Base-by-base conservation (phyloP, 2,888 invertebrate genomes). In the Blastobasis lacticolella region DNA sequence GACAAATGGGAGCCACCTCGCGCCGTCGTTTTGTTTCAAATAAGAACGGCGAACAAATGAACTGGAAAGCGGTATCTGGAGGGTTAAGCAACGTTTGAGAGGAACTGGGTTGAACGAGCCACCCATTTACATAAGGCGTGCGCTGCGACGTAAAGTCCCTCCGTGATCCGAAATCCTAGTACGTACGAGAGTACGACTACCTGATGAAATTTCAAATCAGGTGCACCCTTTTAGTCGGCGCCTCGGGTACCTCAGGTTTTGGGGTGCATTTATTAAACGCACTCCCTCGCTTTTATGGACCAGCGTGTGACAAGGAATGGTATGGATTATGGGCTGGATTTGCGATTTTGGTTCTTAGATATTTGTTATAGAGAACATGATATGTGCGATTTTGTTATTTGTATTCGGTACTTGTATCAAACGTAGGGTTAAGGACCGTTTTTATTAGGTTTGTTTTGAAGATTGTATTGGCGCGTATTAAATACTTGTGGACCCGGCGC, bases 161-260 rank as follows among this genome's bases (percentile, higher is more conserved):
- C 37, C 72, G 72, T 73, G 72, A 58, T 54, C 56, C 53, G 72
- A 57, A 60, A 65, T 57, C 66, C 40, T 46, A 71, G 50, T 50
- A 56, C 45, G 57, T 63, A 23, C 23, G 23, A 23, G 23, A 23
- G 23, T 23, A 23, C 23, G 23, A 23, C 23, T 23, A 71, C 73
- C 69, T 73, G 71, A 70, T 66, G 58, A 67, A 69, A 73, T 71
- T 73, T 62, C 61, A 62, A 67, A 71, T 71, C 64, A 66, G 63
- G 49, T 46, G 50, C 54, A 55, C 50, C 56, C 50, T 57, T 61
- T 54, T 54, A 46, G 56, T 48, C 44, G 48, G 46, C n/a, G 9
- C 38, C 48, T 10, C 38, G 47, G 43, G 10, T 37, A 45, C 45
- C 41, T 40, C 41, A 8, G 45, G 23, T 36, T 5, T 44, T 37